Conservation (phyloP, 1,140 invertebrate species). For the Ips typographus region DNA sequence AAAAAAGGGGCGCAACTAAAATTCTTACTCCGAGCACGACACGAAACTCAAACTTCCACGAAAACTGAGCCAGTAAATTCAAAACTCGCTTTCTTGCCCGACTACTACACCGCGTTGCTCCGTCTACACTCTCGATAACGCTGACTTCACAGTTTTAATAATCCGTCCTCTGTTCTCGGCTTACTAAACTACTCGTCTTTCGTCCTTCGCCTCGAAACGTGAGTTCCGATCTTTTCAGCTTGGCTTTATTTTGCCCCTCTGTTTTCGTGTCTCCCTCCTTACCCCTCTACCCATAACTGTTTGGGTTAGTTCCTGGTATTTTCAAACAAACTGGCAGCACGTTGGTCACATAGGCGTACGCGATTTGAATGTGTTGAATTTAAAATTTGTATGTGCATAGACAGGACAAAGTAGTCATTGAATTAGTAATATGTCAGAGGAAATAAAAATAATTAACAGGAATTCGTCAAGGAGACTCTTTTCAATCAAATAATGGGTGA, state of each 20-base stretch:
- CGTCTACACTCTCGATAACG: conserved; percentile 1
- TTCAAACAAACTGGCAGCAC: conserved; percentile 1
- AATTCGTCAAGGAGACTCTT: no score
- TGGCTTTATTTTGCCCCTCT: conserved; percentile 19
- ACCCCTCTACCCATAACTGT: neutral
- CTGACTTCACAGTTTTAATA: conserved; percentile 11
- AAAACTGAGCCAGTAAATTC: conserved; percentile 2
- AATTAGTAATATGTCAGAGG: no score
- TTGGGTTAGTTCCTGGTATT: conserved; percentile 8
- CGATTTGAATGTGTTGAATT: no score
- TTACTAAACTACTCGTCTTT: conserved; percentile 18
- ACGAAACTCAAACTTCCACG: neutral
- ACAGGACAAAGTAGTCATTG: no score
- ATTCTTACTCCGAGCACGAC: no score
- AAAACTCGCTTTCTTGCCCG: neutral
- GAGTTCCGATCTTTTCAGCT: conserved; percentile 2
- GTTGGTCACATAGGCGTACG: no score
- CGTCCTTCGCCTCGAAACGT: conserved; percentile 23
- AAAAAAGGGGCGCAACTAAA: no score
- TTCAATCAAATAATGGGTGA: no score
- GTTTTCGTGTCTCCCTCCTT: conserved; percentile 1
- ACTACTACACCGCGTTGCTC: neutral
- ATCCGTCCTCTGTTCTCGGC: conserved; percentile 8
- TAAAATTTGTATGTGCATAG: no score
- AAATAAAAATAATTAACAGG: no score